phyloP scores from a whole-genome alignment of 2,888 invertebrate genomes.

The Bibio marci region DNA sequence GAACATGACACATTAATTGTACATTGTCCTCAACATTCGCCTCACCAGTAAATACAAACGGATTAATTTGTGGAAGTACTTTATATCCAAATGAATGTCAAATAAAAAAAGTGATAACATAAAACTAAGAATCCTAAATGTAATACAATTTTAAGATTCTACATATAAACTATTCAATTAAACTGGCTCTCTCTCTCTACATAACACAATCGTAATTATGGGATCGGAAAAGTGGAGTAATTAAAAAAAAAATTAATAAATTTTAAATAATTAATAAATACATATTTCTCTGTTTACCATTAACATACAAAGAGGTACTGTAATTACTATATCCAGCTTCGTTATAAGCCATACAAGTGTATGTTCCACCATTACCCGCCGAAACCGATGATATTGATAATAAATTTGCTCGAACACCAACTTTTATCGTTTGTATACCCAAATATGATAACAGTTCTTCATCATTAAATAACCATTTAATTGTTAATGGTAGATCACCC shows the following conservation, averaged over 20 bases:
- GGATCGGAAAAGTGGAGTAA: no score
- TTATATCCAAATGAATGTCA: no score
- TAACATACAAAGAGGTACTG: slow-evolving; percentile 31
- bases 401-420: slow-evolving; percentile 45
- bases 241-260: no score
- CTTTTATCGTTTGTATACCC: slow-evolving; percentile 45
- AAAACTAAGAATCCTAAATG: no score
- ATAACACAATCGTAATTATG: no score
- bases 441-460: slow-evolving; percentile 24
- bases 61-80: slow-evolving; percentile 9
- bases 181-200: no score
- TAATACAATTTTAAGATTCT: no score
- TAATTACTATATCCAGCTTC: slow-evolving; percentile 41
- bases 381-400: slow-evolving; percentile 52
- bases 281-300: no score
- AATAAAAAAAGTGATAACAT: no score
- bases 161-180: no score
- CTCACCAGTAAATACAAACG: slow-evolving; percentile 15
- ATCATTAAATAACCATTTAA: slow-evolving; percentile 42
- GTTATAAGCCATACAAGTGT: slow-evolving; percentile 47
- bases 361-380: slow-evolving; percentile 50
- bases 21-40: slow-evolving; percentile 52
- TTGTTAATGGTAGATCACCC: slow-evolving; percentile 41
- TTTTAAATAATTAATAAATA: no score
- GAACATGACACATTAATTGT: slow-evolving; percentile 38